Conservation (phyloP, 1,140 invertebrate species). For the Medauroidea extradentata region DNA sequence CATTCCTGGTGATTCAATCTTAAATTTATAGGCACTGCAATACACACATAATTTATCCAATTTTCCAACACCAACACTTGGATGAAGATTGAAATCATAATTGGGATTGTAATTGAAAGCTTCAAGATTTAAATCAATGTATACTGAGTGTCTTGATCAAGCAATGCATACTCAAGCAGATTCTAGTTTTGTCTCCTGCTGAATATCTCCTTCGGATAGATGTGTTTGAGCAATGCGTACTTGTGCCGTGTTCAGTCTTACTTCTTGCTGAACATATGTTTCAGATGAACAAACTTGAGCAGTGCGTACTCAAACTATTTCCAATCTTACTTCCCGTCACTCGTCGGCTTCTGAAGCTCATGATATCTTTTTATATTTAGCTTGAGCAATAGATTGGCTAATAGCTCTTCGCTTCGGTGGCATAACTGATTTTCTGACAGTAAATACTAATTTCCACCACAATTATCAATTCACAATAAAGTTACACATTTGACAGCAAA, state of each 20-base stretch:
- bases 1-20: constrained; percentile 7
- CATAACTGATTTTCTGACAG: background rate
- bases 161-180: constrained; percentile 12
- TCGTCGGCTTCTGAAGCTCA: background rate
- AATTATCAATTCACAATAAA: too few relatives aligned
- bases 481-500: too few relatives aligned
- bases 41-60: constrained; percentile 12
- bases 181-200: background rate
- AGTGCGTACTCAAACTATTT: too few relatives aligned
- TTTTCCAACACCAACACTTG: constrained; percentile 13
- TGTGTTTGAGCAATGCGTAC: too few relatives aligned
- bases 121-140: constrained; percentile 15
- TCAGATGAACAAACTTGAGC: too few relatives aligned
- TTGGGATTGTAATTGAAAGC: constrained; percentile 20
- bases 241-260: too few relatives aligned
- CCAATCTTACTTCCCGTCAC: too few relatives aligned
- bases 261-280: too few relatives aligned
- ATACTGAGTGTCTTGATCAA: constrained; percentile 12
- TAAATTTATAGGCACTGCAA: constrained; percentile 11
- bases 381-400: constrained; percentile 3
- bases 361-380: constrained; percentile 3
- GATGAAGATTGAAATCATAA: constrained; percentile 19
- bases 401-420: constrained; percentile 3
- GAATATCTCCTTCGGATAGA: too few relatives aligned
- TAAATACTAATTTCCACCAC: too few relatives aligned